Evolutionary conservation across 1,140 invertebrate genomes (phyloP).

Genomic region (Hyles vespertilio): DNA sequence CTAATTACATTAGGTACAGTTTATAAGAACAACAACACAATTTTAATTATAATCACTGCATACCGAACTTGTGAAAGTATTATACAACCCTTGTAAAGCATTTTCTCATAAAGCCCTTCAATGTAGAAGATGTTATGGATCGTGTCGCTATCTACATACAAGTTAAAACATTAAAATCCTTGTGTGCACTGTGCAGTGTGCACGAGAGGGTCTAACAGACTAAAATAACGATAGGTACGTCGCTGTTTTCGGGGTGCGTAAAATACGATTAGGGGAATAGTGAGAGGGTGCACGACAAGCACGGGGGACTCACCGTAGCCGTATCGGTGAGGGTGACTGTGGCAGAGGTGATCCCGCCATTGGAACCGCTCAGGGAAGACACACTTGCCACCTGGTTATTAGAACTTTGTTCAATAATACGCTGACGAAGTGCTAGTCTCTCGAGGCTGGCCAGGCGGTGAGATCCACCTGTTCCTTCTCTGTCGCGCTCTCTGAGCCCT

Average conservation of each 20-base stretch:
- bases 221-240: conserved; percentile 55
- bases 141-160: too few species aligned
- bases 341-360: conserved; percentile 57
- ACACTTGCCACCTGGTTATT: conserved; percentile 59
- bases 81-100: too few species aligned
- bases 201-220: conserved; percentile 24
- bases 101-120: too few species aligned
- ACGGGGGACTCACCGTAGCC: conserved; percentile 71
- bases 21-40: too few species aligned
- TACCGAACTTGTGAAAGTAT: too few species aligned
- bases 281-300: conserved; percentile 59
- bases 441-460: conserved; percentile 83
- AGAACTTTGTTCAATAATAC: conserved; percentile 79
- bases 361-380: conserved; percentile 30
- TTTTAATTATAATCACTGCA: too few species aligned
- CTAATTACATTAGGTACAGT: too few species aligned
- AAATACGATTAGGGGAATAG: conserved; percentile 57
- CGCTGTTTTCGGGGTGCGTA: conserved; percentile 51
- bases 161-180: too few species aligned
- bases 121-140: too few species aligned
- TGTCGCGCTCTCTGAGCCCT: conserved; percentile 67
- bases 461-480: conserved; percentile 76
- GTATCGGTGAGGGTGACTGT: conserved; percentile 70
- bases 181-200: background rate
- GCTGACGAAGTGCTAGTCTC: conserved; percentile 81